A percentile compares a stretch with the other conserved stretches of the same genome.
Conservation (phyloP, 2,888 invertebrate genomes). For the Macropis europaea region DNA sequence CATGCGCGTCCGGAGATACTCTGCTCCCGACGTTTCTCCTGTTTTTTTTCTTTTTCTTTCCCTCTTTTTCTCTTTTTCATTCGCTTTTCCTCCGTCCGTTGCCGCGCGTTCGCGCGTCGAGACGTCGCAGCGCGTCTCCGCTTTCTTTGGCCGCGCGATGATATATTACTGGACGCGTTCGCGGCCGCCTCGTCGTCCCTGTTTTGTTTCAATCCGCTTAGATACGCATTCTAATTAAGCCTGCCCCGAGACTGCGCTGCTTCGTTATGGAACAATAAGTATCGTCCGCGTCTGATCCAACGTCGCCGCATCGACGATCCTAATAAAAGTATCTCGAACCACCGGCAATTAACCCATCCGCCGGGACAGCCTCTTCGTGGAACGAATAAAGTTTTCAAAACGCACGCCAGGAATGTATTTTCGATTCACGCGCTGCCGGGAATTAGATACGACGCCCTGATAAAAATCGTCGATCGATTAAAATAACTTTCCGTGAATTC, state of each 20-base stretch:
- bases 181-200: background rate
- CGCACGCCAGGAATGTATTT: no score
- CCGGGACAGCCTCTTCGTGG: no score
- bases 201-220: conserved; percentile 35
- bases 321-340: conserved; percentile 29
- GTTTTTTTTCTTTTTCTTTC: background rate
- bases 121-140: conserved; percentile 3
- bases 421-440: no score
- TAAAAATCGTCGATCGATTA: no score
- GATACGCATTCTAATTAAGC: conserved; percentile 64
- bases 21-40: background rate
- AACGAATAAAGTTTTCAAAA: no score
- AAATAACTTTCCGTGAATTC: no score
- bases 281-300: background rate
- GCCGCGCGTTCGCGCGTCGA: background rate
- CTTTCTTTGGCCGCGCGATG: conserved; percentile 4
- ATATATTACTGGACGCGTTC: conserved; percentile 22
- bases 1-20: conserved; percentile 21
- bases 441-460: no score
- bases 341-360: conserved; percentile 11
- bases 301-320: conserved; percentile 6
- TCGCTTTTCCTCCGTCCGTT: background rate
- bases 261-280: conserved; percentile 36
- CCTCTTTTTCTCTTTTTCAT: background rate
- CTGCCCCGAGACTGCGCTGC: conserved; percentile 12